Evolutionary conservation across 2,113 vertebrate species (phyloP).

Genomic region (Lepidothrix coronata): DNA sequence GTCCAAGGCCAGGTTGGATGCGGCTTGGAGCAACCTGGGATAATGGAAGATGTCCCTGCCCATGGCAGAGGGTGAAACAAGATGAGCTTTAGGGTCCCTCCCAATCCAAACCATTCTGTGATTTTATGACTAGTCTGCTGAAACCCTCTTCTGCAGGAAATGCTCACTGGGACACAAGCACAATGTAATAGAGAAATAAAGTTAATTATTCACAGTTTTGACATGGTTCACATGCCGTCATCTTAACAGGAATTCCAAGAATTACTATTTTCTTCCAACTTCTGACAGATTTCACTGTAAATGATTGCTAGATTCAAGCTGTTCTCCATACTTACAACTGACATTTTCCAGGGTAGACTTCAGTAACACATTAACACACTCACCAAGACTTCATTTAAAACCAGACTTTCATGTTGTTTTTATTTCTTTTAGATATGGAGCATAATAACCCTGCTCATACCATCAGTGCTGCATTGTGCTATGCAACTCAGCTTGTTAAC

Average conservation of each 20-base stretch:
- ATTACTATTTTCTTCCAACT: slow-evolving; percentile 48
- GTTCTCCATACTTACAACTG: neutral
- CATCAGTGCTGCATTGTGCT: slow-evolving; percentile 95
- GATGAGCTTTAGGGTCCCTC: neutral
- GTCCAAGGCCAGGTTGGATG: too few species aligned
- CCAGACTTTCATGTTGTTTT: neutral
- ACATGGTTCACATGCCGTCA: neutral
- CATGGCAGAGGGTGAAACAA: too few species aligned
- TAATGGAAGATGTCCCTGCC: too few species aligned
- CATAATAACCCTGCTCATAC: slow-evolving; percentile 94
- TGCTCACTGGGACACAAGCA: neutral
- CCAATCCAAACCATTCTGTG: neutral
- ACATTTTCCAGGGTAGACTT: slow-evolving; percentile 4
- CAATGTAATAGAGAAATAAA: neutral
- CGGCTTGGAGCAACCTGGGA: too few species aligned
- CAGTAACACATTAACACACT: neutral
- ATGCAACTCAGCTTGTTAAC: slow-evolving; percentile 90
- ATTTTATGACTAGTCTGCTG: neutral
- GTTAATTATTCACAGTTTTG: slow-evolving; percentile 53
- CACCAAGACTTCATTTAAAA: neutral
- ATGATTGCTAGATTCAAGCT: neutral
- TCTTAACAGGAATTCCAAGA: slow-evolving; percentile 34
- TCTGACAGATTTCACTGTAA: slow-evolving; percentile 39
- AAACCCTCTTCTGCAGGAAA: neutral
- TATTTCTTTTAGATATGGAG: slow-evolving; percentile 84